Percentiles rank a stretch among this genome's conserved stretches.
These are phyloP conservation scores for Venturia canescens DNA, from an alignment of 1,140 invertebrate species.

Conservation along the genomic window DNA sequence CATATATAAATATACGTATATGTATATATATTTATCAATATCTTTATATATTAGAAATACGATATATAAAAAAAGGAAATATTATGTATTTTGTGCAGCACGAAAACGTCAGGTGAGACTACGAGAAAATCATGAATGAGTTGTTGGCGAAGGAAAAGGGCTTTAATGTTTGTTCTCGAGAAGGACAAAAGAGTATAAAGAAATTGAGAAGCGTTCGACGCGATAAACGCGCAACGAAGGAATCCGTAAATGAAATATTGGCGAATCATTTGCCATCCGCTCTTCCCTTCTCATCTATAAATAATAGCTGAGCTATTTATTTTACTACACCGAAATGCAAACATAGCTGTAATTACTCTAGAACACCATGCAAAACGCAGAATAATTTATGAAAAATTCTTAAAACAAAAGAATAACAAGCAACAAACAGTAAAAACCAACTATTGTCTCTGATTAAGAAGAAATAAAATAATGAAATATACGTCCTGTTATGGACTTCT, in stretches of 20 bases:
- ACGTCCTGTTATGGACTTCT: conserved; percentile 21
- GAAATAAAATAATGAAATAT: conserved; percentile 8
- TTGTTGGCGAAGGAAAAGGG: conserved; percentile 19
- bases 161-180: conserved; percentile 6
- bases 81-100: conserved; percentile 53
- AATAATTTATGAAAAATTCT: conserved; percentile 16
- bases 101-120: conserved; percentile 31
- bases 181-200: not conserved
- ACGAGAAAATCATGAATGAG: conserved; percentile 45
- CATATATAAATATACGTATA: too few species aligned
- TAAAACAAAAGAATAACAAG: conserved; percentile 6
- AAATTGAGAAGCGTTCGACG: not conserved
- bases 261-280: conserved; percentile 33
- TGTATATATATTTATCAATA: too few species aligned
- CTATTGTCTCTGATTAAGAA: conserved; percentile 27
- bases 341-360: conserved; percentile 29
- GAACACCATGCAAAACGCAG: conserved; percentile 22
- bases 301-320: conserved; percentile 42
- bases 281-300: conserved; percentile 20
- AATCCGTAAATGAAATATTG: conserved; percentile 22
- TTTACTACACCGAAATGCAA: conserved; percentile 35
- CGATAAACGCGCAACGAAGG: conserved; percentile 18
- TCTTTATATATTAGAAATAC: not conserved
- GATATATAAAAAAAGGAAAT: not conserved
- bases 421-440: not conserved